Percentiles rank a stretch among this genome's conserved stretches.
Evolutionary conservation across 2,888 invertebrate genomes (phyloP).

Genomic region (Amiota mariae): DNA sequence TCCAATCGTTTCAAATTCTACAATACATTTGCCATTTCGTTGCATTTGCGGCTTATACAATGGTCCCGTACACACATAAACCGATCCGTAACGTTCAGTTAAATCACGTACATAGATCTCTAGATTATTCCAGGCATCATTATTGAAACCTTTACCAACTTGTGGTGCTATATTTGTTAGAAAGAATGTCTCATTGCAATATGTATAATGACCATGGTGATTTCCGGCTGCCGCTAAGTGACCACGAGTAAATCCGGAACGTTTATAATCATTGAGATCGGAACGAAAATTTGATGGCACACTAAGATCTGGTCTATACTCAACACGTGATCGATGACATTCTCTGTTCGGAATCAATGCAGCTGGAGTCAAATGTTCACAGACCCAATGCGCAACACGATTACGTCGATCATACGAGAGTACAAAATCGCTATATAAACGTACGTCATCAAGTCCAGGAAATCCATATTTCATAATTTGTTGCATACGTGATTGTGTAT

Average conservation of each 20-base stretch:
- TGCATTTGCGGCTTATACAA: slow-evolving; percentile 87
- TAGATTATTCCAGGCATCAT: slow-evolving; percentile 90
- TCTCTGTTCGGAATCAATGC: slow-evolving; percentile 78
- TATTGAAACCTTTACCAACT: slow-evolving; percentile 87
- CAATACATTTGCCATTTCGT: slow-evolving; percentile 83
- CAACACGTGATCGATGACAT: slow-evolving; percentile 83
- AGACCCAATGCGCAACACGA: slow-evolving; percentile 94
- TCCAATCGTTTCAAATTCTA: slow-evolving; percentile 94
- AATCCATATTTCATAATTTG: slow-evolving; percentile 95
- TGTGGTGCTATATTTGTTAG: slow-evolving; percentile 97
- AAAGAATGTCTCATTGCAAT: slow-evolving; percentile 91
- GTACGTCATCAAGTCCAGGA: slow-evolving; percentile 88
- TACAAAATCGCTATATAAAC: slow-evolving; percentile 91
- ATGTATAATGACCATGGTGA: slow-evolving; percentile 83
- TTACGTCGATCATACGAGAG: slow-evolving; percentile 92
- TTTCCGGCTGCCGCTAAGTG: slow-evolving; percentile 98
- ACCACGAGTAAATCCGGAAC: slow-evolving; percentile 94
- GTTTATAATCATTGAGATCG: slow-evolving; percentile 86
- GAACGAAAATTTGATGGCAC: slow-evolving; percentile 88
- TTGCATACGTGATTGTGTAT: slow-evolving; percentile 71
- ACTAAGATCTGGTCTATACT: slow-evolving; percentile 87
- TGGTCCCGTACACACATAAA: slow-evolving; percentile 93
- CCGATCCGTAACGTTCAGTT: slow-evolving; percentile 81
- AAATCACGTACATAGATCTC: slow-evolving; percentile 87
- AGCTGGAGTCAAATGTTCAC: slow-evolving; percentile 90